Evolutionary conservation across 2,797 vertebrate species (phyloP).

Genomic region (Trachurus trachurus): DNA sequence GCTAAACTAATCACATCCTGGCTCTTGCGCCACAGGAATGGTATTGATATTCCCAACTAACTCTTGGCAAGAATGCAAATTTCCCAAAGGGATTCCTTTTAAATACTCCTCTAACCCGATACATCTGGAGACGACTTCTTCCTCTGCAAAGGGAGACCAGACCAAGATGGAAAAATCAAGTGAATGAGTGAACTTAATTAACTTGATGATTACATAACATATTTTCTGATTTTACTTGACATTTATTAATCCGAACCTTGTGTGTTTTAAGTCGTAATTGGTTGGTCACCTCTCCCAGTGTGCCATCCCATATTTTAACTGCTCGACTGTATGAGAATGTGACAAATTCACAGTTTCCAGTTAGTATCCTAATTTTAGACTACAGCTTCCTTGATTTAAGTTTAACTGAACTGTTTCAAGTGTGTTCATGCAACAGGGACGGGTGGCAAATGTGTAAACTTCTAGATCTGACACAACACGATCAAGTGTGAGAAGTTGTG

Average conservation of each 20-base stretch:
- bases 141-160: background rate
- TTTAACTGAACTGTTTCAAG: background rate
- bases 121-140: background rate
- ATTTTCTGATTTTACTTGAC: background rate
- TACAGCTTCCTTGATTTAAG: background rate
- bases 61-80: background rate
- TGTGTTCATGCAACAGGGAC: background rate
- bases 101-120: background rate
- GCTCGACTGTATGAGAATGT: background rate
- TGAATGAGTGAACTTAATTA: background rate
- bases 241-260: background rate
- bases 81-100: background rate
- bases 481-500: background rate
- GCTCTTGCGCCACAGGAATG: background rate
- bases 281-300: background rate
- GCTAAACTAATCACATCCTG: background rate
- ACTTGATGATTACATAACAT: background rate
- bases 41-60: background rate
- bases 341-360: background rate
- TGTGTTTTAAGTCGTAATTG: background rate
- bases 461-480: constrained; percentile 5
- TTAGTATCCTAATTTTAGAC: background rate
- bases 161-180: background rate
- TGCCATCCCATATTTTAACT: background rate
- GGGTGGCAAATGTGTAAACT: constrained; percentile 11